These are phyloP conservation scores for Himantopus leucocephalus DNA, from an alignment of 2,113 vertebrate species.

Conservation along the genomic window DNA sequence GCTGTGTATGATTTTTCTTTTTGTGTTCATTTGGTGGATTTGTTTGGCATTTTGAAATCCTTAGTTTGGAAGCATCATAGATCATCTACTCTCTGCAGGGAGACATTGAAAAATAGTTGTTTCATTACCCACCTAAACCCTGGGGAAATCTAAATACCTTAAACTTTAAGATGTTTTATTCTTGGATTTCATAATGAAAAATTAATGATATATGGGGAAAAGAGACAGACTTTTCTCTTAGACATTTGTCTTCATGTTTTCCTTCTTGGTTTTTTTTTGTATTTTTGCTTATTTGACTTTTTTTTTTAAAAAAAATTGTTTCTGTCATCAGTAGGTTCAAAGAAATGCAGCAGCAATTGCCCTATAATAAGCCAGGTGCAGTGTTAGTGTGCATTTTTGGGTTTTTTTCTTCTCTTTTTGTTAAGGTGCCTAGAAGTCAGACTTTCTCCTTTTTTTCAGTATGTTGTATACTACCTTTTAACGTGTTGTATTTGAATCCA, in stretches of 20 bases:
- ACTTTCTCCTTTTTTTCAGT: background rate
- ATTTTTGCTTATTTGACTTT: slow-evolving; percentile 16
- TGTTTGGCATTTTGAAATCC: background rate
- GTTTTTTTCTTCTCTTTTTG: background rate
- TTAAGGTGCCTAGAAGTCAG: background rate
- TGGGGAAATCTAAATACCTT: slow-evolving; percentile 69
- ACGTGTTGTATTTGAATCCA: background rate
- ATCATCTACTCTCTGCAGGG: slow-evolving; percentile 33
- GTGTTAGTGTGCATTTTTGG: background rate
- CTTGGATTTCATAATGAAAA: slow-evolving; percentile 64
- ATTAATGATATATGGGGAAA: slow-evolving; percentile 52
- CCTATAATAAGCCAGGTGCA: slow-evolving; percentile 43
- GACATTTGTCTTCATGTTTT: slow-evolving; percentile 49
- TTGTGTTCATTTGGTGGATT: background rate
- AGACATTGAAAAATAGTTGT: slow-evolving; percentile 47
- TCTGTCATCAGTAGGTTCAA: slow-evolving; percentile 34
- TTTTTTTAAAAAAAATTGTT: background rate
- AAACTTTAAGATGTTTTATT: slow-evolving; percentile 63
- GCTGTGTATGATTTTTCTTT: background rate
- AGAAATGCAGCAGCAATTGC: background rate
- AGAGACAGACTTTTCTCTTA: slow-evolving; percentile 43
- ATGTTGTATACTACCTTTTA: background rate
- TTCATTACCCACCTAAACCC: slow-evolving; percentile 57
- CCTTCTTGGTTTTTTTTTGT: background rate
- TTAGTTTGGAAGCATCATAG: slow-evolving; percentile 22